These are phyloP conservation scores for Ganaspis sp. DNA, from an alignment of 1,140 invertebrate species.

Conservation along the genomic window DNA sequence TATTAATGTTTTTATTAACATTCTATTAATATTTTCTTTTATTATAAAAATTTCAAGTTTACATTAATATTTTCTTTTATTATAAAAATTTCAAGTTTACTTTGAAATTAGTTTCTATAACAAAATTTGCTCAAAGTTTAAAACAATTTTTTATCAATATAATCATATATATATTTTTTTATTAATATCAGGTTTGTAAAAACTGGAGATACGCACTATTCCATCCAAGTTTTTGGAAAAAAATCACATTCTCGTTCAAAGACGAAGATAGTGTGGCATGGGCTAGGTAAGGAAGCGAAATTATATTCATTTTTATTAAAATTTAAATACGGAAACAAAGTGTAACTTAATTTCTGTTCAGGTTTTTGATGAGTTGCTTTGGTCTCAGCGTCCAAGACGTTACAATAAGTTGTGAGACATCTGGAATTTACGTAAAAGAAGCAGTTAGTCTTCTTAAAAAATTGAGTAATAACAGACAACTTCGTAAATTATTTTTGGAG, in stretches of 20 bases:
- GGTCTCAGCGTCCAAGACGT: conserved; percentile 70
- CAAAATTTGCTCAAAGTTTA: too few relatives aligned
- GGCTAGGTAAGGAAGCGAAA: conserved; percentile 62
- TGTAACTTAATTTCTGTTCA: conserved; percentile 38
- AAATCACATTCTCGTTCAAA: conserved; percentile 70
- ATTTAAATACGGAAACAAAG: background rate
- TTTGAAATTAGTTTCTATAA: too few relatives aligned
- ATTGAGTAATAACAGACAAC: conserved; percentile 65
- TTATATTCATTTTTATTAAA: conserved; percentile 15
- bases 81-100: too few relatives aligned
- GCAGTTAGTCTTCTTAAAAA: conserved; percentile 64
- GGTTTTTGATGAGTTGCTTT: conserved; percentile 66
- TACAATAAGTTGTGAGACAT: conserved; percentile 67
- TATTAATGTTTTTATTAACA: too few relatives aligned
- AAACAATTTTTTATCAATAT: too few relatives aligned
- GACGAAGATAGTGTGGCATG: conserved; percentile 71
- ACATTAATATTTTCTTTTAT: too few relatives aligned
- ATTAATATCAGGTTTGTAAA: conserved; percentile 74
- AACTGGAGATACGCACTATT: conserved; percentile 80
- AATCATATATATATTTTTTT: too few relatives aligned
- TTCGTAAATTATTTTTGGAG: conserved; percentile 70
- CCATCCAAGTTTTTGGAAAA: conserved; percentile 80
- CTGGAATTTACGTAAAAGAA: conserved; percentile 55
- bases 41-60: too few relatives aligned
- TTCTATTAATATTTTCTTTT: too few relatives aligned